These are phyloP conservation scores for Xiphophorus hellerii DNA, from an alignment of 2,113 vertebrate genomes.

Conservation along the genomic window DNA sequence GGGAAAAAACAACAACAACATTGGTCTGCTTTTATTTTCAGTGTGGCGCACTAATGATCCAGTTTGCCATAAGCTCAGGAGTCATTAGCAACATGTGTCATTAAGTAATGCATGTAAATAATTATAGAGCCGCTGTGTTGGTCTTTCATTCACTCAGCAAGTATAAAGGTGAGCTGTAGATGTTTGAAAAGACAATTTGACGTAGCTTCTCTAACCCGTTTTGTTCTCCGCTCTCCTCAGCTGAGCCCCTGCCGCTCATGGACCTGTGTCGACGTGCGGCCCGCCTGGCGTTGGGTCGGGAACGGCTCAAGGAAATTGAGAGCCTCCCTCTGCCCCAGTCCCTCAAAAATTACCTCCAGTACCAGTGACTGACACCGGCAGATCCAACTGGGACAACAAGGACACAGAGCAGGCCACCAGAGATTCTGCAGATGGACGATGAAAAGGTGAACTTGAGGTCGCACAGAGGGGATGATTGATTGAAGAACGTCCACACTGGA, in stretches of 20 bases:
- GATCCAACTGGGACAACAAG: slow-evolving; percentile 34
- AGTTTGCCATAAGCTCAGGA: background rate
- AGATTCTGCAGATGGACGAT: slow-evolving; percentile 14
- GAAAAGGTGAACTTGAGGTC: slow-evolving; percentile 36
- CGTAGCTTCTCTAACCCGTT: background rate
- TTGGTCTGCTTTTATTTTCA: background rate
- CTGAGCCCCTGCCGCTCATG: slow-evolving; percentile 96
- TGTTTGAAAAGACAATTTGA: background rate
- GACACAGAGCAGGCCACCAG: slow-evolving; percentile 20
- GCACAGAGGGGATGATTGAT: slow-evolving; percentile 46
- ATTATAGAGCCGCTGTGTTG: background rate
- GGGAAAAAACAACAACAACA: background rate
- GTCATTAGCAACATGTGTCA: background rate
- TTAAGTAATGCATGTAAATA: background rate
- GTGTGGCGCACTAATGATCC: background rate
- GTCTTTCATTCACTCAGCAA: background rate
- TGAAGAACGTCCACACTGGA: slow-evolving; percentile 81
- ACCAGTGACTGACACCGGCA: slow-evolving; percentile 86
- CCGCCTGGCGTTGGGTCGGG: slow-evolving; percentile 91
- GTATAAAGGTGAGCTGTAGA: background rate
- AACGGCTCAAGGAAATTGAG: slow-evolving; percentile 91
- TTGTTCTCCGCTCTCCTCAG: slow-evolving; percentile 70
- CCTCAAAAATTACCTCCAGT: slow-evolving; percentile 98
- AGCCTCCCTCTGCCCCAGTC: slow-evolving; percentile 94
- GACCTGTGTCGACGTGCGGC: slow-evolving; percentile 95